Evolutionary conservation across 2,113 vertebrate species (phyloP).

Genomic region (Elanoides forficatus): DNA sequence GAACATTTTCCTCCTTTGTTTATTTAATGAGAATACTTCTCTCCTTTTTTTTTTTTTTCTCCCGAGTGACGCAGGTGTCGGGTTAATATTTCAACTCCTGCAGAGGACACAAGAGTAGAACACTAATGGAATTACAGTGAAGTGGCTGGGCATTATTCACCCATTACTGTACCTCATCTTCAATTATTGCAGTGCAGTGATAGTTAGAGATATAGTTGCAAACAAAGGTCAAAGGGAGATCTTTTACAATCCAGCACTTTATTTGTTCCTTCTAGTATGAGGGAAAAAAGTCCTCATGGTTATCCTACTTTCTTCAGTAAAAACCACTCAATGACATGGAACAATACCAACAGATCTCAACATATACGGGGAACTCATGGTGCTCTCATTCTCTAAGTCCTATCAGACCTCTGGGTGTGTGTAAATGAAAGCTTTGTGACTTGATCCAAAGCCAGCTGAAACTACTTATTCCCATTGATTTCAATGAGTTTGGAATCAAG

Average conservation of each 20-base stretch:
- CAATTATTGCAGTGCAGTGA: not conserved
- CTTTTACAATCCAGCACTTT: not conserved
- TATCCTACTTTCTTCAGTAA: not conserved
- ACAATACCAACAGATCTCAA: not conserved
- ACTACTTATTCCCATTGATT: not conserved
- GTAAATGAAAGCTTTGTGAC: not conserved
- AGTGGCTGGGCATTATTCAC: not conserved
- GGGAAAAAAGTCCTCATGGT: not conserved
- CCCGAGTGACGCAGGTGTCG: not conserved
- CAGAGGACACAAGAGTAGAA: not conserved
- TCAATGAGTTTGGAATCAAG: not conserved
- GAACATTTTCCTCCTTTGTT: not conserved
- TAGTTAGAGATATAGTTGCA: not conserved
- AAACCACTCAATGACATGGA: not conserved
- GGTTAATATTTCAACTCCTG: constrained; percentile 7
- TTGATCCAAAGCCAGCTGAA: not conserved
- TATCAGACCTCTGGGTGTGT: not conserved
- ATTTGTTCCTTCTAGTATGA: not conserved
- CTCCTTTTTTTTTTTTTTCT: too few species aligned
- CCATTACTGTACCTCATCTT: not conserved
- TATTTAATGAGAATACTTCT: not conserved
- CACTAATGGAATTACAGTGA: not conserved
- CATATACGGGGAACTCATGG: not conserved
- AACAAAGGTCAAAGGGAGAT: not conserved
- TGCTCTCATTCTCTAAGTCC: not conserved